These are phyloP conservation scores for Phasianus colchicus DNA, from an alignment of 2,113 vertebrate species.

Conservation along the genomic window DNA sequence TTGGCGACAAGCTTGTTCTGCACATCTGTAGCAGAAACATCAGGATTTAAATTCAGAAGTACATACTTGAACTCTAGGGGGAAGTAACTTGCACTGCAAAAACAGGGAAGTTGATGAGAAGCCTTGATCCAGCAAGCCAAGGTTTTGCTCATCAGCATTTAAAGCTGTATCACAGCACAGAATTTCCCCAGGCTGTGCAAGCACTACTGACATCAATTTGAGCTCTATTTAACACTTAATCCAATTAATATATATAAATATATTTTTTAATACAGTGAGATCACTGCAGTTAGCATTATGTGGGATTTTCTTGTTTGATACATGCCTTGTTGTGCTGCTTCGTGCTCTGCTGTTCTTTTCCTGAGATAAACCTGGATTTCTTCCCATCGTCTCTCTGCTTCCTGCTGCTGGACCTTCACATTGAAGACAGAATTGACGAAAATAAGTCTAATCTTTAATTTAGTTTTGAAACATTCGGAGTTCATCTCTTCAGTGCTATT, in stretches of 20 bases:
- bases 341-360: slow-evolving; percentile 89
- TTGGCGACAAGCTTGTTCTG: slow-evolving; percentile 89
- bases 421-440: slow-evolving; percentile 7
- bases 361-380: slow-evolving; percentile 93
- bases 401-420: slow-evolving; percentile 89
- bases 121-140: neutral
- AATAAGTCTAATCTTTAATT: neutral
- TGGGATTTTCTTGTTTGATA: neutral
- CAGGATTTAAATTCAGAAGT: slow-evolving; percentile 26
- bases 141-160: neutral
- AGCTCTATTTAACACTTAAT: neutral
- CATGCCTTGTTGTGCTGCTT: slow-evolving; percentile 88
- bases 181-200: neutral
- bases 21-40: slow-evolving; percentile 83
- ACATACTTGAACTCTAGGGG: neutral
- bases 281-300: neutral
- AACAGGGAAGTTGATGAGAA: neutral
- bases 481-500: neutral
- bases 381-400: slow-evolving; percentile 93
- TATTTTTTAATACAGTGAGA: neutral
- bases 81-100: neutral
- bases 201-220: neutral
- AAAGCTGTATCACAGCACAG: neutral
- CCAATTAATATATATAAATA: neutral
- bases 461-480: neutral